Evolutionary conservation across 2,113 vertebrate species (phyloP).

Genomic region (Neopipo cinnamomea): DNA sequence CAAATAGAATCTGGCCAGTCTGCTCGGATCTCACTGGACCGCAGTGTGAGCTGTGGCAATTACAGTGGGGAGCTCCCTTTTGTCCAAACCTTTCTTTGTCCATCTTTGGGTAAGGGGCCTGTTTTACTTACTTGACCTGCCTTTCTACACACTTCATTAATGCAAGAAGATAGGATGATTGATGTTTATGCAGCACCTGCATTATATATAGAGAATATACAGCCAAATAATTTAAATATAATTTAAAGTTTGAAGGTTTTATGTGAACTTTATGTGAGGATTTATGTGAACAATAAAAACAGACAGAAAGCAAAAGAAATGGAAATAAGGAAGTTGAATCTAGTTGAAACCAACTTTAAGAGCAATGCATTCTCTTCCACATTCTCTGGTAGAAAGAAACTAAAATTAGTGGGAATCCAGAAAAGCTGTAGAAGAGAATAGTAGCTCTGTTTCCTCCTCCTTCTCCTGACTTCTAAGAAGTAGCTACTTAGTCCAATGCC

Average conservation of each 20-base stretch:
- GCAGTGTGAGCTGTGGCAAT: background rate
- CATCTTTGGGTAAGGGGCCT: background rate
- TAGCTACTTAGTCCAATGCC: background rate
- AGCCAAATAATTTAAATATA: background rate
- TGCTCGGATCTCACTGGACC: slow-evolving; percentile 10
- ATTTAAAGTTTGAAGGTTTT: background rate
- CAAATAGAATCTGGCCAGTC: slow-evolving; percentile 24
- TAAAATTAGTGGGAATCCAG: background rate
- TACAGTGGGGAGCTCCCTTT: background rate
- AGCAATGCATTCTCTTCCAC: background rate
- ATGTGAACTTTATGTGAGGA: background rate
- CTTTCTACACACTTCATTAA: background rate
- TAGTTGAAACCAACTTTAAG: background rate
- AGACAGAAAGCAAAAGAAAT: background rate
- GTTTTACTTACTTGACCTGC: background rate
- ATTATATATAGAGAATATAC: background rate
- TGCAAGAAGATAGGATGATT: accelerated
- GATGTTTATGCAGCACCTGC: background rate
- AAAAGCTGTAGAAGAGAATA: background rate
- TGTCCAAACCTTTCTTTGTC: slow-evolving; percentile 24
- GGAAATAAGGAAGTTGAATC: background rate
- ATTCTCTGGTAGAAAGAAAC: background rate
- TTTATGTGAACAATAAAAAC: background rate
- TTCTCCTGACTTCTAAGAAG: background rate
- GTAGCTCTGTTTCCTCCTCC: background rate